phyloP scores from a whole-genome alignment of 2,888 invertebrate species.

The Microctonus brassicae region DNA sequence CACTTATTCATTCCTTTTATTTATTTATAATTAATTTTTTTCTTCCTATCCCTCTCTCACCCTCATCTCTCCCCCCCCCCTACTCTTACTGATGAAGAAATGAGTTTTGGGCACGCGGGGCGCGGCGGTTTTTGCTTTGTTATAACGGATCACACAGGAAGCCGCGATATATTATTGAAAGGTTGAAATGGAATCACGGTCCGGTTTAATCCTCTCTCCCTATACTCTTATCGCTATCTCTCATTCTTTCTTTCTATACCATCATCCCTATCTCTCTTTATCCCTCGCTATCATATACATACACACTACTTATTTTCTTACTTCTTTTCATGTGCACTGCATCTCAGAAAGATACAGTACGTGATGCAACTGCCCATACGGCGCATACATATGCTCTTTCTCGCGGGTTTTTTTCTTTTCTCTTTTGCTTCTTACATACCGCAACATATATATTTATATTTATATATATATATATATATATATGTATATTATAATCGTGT shows the following conservation, averaged over 20 bases:
- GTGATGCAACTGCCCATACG: slow-evolving; percentile 21
- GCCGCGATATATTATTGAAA: slow-evolving; percentile 43
- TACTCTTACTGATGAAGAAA: too few species aligned
- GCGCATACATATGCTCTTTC: slow-evolving; percentile 27
- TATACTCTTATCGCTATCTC: slow-evolving; percentile 11
- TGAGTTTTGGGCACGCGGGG: slow-evolving; percentile 2
- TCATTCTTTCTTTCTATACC: not conserved
- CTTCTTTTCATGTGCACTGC: slow-evolving; percentile 28
- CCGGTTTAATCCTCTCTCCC: slow-evolving; percentile 29
- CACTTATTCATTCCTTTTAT: too few species aligned
- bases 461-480: slow-evolving; percentile 5
- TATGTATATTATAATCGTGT: slow-evolving; percentile 35
- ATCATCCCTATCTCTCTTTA: slow-evolving; percentile 18
- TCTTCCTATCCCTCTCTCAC: too few species aligned
- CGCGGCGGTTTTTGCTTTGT: slow-evolving; percentile 19
- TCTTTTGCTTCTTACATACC: slow-evolving; percentile 26
- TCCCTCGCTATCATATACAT: not conserved
- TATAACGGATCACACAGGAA: slow-evolving; percentile 30
- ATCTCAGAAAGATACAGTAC: slow-evolving; percentile 17
- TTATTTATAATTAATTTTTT: too few species aligned
- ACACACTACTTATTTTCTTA: slow-evolving; percentile 32
- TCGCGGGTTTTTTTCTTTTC: not conserved
- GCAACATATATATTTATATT: slow-evolving; percentile 27
- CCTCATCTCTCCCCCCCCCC: too few species aligned
- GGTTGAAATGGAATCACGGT: slow-evolving; percentile 67